Evolutionary conservation across 2,797 vertebrate species (phyloP), one percentile per base, ranked within the genome.

Genomic region (Buceros bicornis): DNA sequence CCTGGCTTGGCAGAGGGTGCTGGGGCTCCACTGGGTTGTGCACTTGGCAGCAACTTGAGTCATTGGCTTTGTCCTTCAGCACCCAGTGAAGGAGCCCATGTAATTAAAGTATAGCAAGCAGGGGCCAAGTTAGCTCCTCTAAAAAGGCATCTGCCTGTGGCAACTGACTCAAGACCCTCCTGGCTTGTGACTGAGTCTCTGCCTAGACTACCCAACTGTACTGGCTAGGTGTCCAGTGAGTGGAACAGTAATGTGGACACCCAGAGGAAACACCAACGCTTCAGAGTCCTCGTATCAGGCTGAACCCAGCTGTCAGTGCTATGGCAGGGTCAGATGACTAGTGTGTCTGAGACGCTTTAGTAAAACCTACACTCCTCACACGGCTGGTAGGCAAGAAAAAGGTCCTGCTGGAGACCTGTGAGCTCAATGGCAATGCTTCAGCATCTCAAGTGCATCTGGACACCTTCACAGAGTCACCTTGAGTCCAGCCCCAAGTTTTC

Each of bases 1-100:
- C 12, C 2, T 0, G 0, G 9, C 31, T 53, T 84, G 50, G 54
- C 8, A 87, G 25, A 79, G 5, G 12, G 14, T 56, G 28, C 20
- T 53, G 42, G 19, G 10, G 5, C 3, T 93, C 29, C 17, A 3
- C 15, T 51, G 42, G n/a, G 6, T 60, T 84, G 24, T 35, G 25
- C 15, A 13, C 1, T 21, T 66, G 50, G 48, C 5, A 5, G 20
- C 45, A 74, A 3, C 5, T 48, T 45, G 56, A 82, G 22, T 58
- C 33, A 33, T 1, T 76, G 50, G 22, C 56, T 22, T 5, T 50
- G 70, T 56, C 42, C 45, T 50, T 57, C 8, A 5, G 13, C 5
- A 19, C 10, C 6, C 47, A 53, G 13, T n/a, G 33, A 53, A 2
- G 10, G n/a, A 78, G 22, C 3, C 22, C 24, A 22, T 31, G 42